Conservation (phyloP, 2,888 invertebrate genomes). For the Biston betularia region DNA sequence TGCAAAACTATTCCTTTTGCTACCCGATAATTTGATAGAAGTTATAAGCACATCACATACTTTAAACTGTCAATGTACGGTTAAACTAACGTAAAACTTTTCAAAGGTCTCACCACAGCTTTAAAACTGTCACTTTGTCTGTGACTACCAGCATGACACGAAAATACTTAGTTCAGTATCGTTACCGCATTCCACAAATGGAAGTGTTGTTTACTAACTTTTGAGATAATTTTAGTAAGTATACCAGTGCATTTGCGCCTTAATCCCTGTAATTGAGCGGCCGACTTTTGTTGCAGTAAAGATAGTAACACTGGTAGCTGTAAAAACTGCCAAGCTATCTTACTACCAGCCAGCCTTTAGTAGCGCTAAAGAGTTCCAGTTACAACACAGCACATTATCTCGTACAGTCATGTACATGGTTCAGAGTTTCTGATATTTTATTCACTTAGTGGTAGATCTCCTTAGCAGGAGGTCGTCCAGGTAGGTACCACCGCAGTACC, state of each 20-base stretch:
- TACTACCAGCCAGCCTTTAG: background rate
- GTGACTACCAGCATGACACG: slow-evolving; percentile 2
- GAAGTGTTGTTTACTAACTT: background rate
- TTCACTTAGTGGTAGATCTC: too few relatives aligned
- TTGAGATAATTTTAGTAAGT: slow-evolving; percentile 3
- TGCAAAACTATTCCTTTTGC: background rate
- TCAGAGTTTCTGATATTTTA: too few relatives aligned
- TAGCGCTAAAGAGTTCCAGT: background rate
- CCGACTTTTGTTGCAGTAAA: slow-evolving; percentile 1
- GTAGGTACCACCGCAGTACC: too few relatives aligned
- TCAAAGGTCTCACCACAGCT: slow-evolving; percentile 7
- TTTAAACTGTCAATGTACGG: background rate
- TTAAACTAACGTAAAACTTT: slow-evolving; percentile 8
- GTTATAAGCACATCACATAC: background rate
- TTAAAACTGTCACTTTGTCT: background rate
- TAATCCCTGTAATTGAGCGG: slow-evolving; percentile 12
- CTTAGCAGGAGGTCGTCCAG: too few relatives aligned
- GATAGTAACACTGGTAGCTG: background rate
- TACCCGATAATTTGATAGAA: background rate
- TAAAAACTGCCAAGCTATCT: slow-evolving; percentile 2
- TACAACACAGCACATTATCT: background rate
- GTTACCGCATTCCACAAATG: background rate
- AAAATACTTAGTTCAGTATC: background rate
- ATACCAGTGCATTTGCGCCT: slow-evolving; percentile 3
- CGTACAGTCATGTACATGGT: too few relatives aligned